Evolutionary conservation across 2,888 invertebrate genomes (phyloP), one percentile per base, ranked within the genome.

Genomic region (Mayetiola destructor): DNA sequence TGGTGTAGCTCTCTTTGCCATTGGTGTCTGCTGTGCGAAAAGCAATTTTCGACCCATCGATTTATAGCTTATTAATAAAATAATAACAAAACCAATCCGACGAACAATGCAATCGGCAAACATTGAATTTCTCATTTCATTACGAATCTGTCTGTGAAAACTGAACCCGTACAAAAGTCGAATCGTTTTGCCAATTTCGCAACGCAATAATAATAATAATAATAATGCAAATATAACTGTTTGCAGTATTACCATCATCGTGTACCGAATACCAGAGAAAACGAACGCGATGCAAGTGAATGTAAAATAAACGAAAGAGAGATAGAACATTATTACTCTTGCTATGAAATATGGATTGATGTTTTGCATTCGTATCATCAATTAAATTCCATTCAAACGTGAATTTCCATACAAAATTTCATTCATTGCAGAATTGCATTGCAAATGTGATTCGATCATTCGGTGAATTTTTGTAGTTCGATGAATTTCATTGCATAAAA

Each of bases 41-140:
- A 48, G 27, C 48, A 48, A 48, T 48, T 48, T 48, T 48, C 48
- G 48, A 27, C 48, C n/a, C 48, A 48, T 48, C 48, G 27, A 48
- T 48, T 48, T 16, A 48, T 48, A 48, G 27, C 27, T 48, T 48
- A 48, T 48, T 48, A 27, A 48, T 48, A n/a, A n/a, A n/a, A n/a
- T n/a, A 48, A 48, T 48, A 48, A 48, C 27, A 48, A n/a, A 23
- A 48, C 23, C 48, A 48, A n/a, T 27, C n/a, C n/a, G n/a, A 9
- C 27, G 27, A 48, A 48, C 48, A 48, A 48, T 48, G 48, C 27
- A n/a, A n/a, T n/a, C n/a, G n/a, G n/a, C n/a, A n/a, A n/a, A n/a
- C 42, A 23, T 48, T 48, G 27, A 27, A 27, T 48, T 48, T 48
- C 16, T 16, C 48, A 48, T 27, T 48, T n/a, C 48, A 48, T 48